Evolutionary conservation across 2,888 invertebrate genomes (phyloP), one percentile per base, ranked within the genome.

Genomic region (Stomorhina lunata): DNA sequence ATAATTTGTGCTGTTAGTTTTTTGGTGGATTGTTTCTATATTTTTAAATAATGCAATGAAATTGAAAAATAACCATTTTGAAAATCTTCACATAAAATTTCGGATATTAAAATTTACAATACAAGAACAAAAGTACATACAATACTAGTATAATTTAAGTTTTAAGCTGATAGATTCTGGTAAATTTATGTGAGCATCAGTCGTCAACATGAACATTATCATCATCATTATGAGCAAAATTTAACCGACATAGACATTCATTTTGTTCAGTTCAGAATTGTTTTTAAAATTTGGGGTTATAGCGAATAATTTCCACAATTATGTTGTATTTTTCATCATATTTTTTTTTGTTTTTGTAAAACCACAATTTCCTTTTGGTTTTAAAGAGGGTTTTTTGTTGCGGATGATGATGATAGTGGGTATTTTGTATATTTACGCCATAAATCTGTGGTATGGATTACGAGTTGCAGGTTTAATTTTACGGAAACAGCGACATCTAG

Each of bases 281-380:
- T n/a, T 9, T 27, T 7, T n/a, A 43, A 2, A 10, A 22, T 20
- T 66, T 45, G 25, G 20, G 68, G 61, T 50, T 43, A 40, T 4
- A 40, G 22, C 50, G 25, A 59, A 40, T 59, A 40, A 61, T 69
- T 50, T 65, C 27, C 22, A 59, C 7, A 79, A 66, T 66, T 65
- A 79, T 66, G 40, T 27, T 68, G 7, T 5, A 2, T 43, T 43
- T 43, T 43, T 15, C 43, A 43, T 15, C 17, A n/a, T 37, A 45
- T 66, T 29, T 66, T 27, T n/a, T 27, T 29, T 53, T 53, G 15
- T 15, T 22, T 50, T 50, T 15, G 57, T 50, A 32, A 72, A 72
- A 79, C 79, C 66, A 20, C 72, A 59, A 66, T 72, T 72, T 79
- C 79, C 79, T 72, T 50, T 72, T 50, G 27, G 12, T 12, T n/a